Percentiles rank a stretch among this genome's conserved stretches.
Evolutionary conservation across 2,113 vertebrate species (phyloP).

Genomic region (Lipotes vexillifer): DNA sequence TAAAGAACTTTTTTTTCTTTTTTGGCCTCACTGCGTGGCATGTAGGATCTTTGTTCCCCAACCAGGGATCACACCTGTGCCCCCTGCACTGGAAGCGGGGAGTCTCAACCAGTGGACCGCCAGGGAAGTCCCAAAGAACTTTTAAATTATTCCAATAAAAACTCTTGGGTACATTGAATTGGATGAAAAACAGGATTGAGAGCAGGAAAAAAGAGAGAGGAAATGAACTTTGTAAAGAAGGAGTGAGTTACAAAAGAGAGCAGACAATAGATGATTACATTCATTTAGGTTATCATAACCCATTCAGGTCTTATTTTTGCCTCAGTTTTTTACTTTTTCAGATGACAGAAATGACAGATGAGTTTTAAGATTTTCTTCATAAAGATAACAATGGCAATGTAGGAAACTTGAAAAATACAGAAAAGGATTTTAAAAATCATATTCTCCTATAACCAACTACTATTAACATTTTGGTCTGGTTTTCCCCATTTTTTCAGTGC

Average conservation of each 20-base stretch:
- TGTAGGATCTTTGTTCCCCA: too few relatives aligned
- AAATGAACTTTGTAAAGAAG: not conserved
- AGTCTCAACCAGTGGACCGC: too few relatives aligned
- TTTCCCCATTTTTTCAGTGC: not conserved
- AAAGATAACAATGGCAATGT: not conserved
- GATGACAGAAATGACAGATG: not conserved
- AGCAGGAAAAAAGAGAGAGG: not conserved
- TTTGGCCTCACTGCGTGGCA: too few relatives aligned
- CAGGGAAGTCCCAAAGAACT: not conserved
- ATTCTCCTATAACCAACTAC: not conserved
- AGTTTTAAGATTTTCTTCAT: not conserved
- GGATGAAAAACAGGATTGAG: not conserved
- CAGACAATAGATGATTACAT: too few relatives aligned
- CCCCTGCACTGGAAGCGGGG: too few relatives aligned
- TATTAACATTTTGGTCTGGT: not conserved
- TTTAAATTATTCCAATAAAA: not conserved
- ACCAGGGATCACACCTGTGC: too few relatives aligned
- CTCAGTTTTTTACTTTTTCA: not conserved
- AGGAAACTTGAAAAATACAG: not conserved
- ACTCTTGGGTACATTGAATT: not conserved
- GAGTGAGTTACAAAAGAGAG: not conserved
- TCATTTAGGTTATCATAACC: not conserved
- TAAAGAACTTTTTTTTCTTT: not conserved
- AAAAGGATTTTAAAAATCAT: not conserved
- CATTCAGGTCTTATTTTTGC: not conserved